These are phyloP conservation scores for Merodon equestris DNA, from an alignment of 2,888 invertebrate genomes.

Conservation along the genomic window DNA sequence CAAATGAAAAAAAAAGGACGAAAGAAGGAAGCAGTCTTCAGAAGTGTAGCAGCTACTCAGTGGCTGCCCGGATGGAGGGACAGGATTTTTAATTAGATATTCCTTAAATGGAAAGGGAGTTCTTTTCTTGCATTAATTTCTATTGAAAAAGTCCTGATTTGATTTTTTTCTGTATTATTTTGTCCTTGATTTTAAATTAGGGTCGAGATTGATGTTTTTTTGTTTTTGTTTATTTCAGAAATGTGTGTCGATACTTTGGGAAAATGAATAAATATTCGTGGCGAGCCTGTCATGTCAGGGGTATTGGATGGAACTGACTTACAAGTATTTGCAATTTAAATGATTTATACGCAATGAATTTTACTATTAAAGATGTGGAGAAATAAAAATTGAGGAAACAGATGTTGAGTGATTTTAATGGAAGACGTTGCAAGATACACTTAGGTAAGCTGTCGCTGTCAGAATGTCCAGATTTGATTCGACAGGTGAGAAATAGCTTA, in stretches of 20 bases:
- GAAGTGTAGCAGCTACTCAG: slow-evolving; percentile 56
- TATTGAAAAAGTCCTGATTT: slow-evolving; percentile 15
- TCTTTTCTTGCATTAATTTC: slow-evolving; percentile 49
- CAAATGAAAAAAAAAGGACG: slow-evolving; percentile 10
- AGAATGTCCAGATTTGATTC: too few species aligned
- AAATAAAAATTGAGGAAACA: slow-evolving; percentile 14
- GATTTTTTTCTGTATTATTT: slow-evolving; percentile 12
- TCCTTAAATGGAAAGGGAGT: slow-evolving; percentile 56
- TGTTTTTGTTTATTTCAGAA: slow-evolving; percentile 39
- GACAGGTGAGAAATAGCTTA: too few species aligned
- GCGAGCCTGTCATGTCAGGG: neutral
- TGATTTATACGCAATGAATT: slow-evolving; percentile 53
- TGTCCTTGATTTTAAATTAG: slow-evolving; percentile 65
- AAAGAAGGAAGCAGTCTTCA: slow-evolving; percentile 29
- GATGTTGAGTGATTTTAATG: too few species aligned
- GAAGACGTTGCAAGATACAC: too few species aligned
- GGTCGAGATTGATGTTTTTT: slow-evolving; percentile 59
- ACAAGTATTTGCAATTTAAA: slow-evolving; percentile 43
- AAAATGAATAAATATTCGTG: slow-evolving; percentile 24
- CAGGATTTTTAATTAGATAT: slow-evolving; percentile 68
- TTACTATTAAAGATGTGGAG: slow-evolving; percentile 45
- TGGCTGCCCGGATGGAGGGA: slow-evolving; percentile 54
- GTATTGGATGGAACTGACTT: slow-evolving; percentile 12
- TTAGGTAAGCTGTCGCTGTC: too few species aligned
- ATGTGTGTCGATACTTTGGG: slow-evolving; percentile 52